These are phyloP conservation scores for Danaus melanippus DNA, from an alignment of 1,140 invertebrate species.

Conservation along the genomic window DNA sequence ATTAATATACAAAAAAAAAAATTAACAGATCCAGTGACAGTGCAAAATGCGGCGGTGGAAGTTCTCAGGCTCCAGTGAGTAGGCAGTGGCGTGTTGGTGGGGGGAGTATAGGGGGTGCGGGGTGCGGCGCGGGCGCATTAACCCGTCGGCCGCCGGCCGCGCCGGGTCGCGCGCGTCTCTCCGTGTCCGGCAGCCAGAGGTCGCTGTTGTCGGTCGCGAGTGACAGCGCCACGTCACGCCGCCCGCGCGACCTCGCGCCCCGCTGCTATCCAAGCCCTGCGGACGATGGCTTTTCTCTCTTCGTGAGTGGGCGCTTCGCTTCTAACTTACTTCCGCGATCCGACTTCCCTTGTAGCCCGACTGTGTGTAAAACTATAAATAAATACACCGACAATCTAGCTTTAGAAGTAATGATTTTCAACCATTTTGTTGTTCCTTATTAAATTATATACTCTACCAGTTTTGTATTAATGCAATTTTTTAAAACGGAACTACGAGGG, in stretches of 20 bases:
- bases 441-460: too few relatives aligned
- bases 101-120: constrained; percentile 24
- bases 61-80: constrained; percentile 62
- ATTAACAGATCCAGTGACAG: constrained; percentile 65
- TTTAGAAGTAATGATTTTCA: too few relatives aligned
- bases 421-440: too few relatives aligned
- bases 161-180: constrained; percentile 29
- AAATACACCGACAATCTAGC: too few relatives aligned
- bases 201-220: constrained; percentile 65
- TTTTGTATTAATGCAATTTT: not conserved
- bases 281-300: constrained; percentile 66
- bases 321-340: constrained; percentile 61
- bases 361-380: not conserved
- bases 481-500: constrained; percentile 24
- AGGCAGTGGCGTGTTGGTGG: constrained; percentile 49
- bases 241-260: constrained; percentile 51
- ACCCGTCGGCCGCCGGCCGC: constrained; percentile 38
- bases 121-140: constrained; percentile 24
- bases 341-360: constrained; percentile 32
- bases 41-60: constrained; percentile 57
- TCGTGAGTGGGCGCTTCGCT: constrained; percentile 72
- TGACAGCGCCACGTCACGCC: constrained; percentile 63
- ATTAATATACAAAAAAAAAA: too few relatives aligned
- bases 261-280: constrained; percentile 46
- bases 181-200: constrained; percentile 52